These are phyloP conservation scores for Neotoma lepida DNA, from an alignment of 2,113 vertebrate species.

Conservation along the genomic window DNA sequence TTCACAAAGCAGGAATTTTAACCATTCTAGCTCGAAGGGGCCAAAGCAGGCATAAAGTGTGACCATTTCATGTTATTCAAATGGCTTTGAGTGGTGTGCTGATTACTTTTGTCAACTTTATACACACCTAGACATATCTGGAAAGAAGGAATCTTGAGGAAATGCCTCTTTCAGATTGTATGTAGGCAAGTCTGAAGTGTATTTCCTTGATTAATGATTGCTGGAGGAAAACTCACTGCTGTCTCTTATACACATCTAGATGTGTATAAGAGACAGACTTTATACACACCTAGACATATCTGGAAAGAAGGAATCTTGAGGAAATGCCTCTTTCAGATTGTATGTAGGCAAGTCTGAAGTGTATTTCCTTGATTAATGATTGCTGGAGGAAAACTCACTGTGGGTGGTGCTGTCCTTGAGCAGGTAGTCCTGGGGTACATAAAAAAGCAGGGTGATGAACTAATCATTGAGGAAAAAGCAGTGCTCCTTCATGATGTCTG, in stretches of 20 bases:
- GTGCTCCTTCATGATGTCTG: background rate
- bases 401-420: background rate
- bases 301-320: background rate
- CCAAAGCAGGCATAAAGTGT: background rate
- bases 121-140: background rate
- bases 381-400: too few relatives aligned
- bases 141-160: background rate
- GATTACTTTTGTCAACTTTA: background rate
- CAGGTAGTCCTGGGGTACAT: background rate
- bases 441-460: background rate
- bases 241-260: too few relatives aligned
- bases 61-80: background rate
- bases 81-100: background rate
- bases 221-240: too few relatives aligned
- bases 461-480: background rate
- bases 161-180: background rate
- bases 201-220: background rate
- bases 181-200: background rate
- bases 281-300: background rate
- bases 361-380: background rate
- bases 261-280: too few relatives aligned
- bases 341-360: background rate
- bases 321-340: background rate
- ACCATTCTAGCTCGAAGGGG: background rate
- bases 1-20: background rate